Evolutionary conservation across 1,140 invertebrate species (phyloP).

Genomic region (Bombus difficillimus): DNA sequence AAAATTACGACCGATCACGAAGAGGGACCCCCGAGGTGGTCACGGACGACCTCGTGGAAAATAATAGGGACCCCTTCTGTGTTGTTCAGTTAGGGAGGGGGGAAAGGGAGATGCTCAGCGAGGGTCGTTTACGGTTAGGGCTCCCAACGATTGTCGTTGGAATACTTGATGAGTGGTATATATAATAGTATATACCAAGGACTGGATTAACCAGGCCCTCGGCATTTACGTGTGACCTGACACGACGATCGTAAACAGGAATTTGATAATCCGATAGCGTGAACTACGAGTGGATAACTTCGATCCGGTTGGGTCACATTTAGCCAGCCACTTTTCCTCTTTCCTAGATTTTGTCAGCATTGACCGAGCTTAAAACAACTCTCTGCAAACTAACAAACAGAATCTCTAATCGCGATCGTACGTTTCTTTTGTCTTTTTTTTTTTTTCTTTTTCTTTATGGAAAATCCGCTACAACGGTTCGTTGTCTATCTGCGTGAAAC

Average conservation of each 20-base stretch:
- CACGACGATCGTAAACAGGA: constrained; percentile 38
- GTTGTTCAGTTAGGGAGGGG: constrained; percentile 16
- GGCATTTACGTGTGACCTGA: constrained; percentile 45
- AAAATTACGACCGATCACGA: constrained; percentile 74
- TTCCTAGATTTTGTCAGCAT: not conserved
- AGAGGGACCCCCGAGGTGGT: constrained; percentile 56
- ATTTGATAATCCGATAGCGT: constrained; percentile 40
- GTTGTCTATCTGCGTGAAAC: not conserved
- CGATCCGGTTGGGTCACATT: not conserved
- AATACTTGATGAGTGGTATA: constrained; percentile 48
- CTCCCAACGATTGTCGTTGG: constrained; percentile 42
- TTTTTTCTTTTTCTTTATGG: too few species aligned
- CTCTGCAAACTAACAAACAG: not conserved
- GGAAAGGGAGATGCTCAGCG: not conserved
- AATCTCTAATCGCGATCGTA: not conserved
- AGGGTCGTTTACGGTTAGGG: constrained; percentile 51
- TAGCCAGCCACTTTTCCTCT: not conserved
- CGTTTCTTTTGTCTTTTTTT: not conserved
- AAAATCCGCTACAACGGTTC: not conserved
- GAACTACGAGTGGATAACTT: not conserved
- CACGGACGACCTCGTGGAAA: constrained; percentile 66
- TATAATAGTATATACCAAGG: constrained; percentile 8
- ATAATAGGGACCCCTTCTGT: constrained; percentile 59
- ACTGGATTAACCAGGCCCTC: constrained; percentile 40
- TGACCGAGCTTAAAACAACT: not conserved